Conservation (phyloP, 1,140 invertebrate species). For the Zaprionus camerounensis region DNA sequence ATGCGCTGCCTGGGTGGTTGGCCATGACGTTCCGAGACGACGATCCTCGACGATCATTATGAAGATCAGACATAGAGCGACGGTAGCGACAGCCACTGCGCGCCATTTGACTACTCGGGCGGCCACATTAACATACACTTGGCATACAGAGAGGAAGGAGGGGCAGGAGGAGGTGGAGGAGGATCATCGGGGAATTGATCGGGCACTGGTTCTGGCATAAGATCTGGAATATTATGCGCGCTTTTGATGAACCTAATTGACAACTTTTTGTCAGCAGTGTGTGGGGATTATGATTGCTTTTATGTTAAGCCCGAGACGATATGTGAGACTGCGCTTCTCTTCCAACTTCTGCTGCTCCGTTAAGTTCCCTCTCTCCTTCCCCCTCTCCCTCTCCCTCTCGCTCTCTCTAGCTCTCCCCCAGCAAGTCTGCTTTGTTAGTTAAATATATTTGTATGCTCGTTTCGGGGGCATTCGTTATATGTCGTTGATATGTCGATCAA, state of each 20-base stretch:
- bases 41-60: conserved; percentile 25
- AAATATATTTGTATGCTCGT: conserved; percentile 54
- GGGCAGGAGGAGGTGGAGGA: background rate
- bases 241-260: conserved; percentile 77
- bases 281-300: conserved; percentile 80
- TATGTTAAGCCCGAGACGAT: conserved; percentile 58
- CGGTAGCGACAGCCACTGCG: conserved; percentile 1
- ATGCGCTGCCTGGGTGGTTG: conserved; percentile 76
- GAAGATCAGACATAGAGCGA: conserved; percentile 27
- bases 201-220: background rate
- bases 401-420: background rate
- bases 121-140: conserved; percentile 50
- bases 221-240: conserved; percentile 40
- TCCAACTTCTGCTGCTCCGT: too few relatives aligned
- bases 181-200: conserved; percentile 16
- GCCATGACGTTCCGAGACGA: conserved; percentile 15
- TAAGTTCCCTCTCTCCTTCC: background rate
- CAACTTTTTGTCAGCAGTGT: conserved; percentile 80
- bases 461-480: conserved; percentile 49
- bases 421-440: conserved; percentile 64
- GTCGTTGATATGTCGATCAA: conserved; percentile 57
- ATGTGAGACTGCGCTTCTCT: background rate
- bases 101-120: conserved; percentile 49
- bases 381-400: too few relatives aligned
- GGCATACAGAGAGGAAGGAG: background rate